phyloP scores from a whole-genome alignment of 2,797 vertebrate genomes.

The Limnodromus scolopaceus region DNA sequence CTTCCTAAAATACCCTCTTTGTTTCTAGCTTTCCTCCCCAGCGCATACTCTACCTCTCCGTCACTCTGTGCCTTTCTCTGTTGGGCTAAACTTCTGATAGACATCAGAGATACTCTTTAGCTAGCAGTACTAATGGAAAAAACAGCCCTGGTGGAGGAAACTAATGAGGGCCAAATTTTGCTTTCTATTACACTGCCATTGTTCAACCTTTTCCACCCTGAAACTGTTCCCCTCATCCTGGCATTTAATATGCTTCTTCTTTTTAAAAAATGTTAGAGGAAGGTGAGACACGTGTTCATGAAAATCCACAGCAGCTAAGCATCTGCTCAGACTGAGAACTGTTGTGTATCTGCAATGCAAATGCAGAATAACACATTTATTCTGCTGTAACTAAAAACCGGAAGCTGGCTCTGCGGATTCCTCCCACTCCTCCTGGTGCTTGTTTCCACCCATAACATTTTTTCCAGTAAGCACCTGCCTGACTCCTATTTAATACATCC shows the following conservation, averaged over 20 bases:
- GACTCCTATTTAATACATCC: constrained; percentile 61
- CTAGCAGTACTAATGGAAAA: constrained; percentile 17
- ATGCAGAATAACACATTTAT: constrained; percentile 54
- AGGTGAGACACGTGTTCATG: not conserved
- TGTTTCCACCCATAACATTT: constrained; percentile 66
- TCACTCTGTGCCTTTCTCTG: not conserved
- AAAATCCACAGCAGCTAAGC: not conserved
- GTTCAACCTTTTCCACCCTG: constrained; percentile 43
- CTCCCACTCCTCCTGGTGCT: constrained; percentile 66
- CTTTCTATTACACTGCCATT: constrained; percentile 55
- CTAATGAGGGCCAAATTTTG: constrained; percentile 28
- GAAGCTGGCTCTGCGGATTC: constrained; percentile 61
- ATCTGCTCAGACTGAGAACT: constrained; percentile 5
- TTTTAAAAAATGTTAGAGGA: not conserved
- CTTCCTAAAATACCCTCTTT: not conserved
- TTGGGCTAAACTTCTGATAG: not conserved
- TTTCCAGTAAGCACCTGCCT: constrained; percentile 70
- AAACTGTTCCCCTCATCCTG: constrained; percentile 9
- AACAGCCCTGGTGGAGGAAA: not conserved
- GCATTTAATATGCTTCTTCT: not conserved
- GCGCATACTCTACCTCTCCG: not conserved
- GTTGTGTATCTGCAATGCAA: constrained; percentile 63
- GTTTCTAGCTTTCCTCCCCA: not conserved
- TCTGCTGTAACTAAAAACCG: constrained; percentile 47
- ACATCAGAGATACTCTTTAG: not conserved